These are phyloP conservation scores for Phyllopteryx taeniolatus DNA, from an alignment of 2,113 vertebrate genomes.

Conservation along the genomic window DNA sequence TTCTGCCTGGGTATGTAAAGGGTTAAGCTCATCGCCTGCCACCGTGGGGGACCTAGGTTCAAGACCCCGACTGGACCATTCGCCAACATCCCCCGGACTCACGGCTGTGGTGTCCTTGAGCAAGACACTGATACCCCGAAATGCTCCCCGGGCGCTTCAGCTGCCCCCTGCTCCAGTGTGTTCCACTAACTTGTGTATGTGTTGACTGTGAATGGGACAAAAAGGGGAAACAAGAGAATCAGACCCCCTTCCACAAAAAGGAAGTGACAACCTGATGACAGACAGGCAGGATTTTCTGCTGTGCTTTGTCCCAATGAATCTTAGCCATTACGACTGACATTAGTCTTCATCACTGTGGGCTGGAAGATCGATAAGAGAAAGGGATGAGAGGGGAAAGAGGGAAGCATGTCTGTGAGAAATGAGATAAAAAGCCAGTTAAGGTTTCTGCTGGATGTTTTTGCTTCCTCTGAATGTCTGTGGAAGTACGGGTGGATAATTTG, in stretches of 20 bases:
- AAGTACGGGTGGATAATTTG: slow-evolving; percentile 13
- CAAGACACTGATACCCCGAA: no score
- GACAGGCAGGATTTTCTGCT: slow-evolving; percentile 48
- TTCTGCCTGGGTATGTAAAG: no score
- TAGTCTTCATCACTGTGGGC: slow-evolving; percentile 48
- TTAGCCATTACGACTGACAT: slow-evolving; percentile 56
- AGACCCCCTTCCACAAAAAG: slow-evolving; percentile 43
- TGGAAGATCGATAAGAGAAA: slow-evolving; percentile 26
- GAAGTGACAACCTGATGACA: slow-evolving; percentile 59
- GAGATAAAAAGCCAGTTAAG: slow-evolving; percentile 45
- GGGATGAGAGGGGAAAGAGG: slow-evolving; percentile 21
- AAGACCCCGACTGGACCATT: no score
- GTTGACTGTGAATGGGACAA: slow-evolving; percentile 33
- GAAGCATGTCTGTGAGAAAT: slow-evolving; percentile 32
- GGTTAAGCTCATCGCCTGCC: no score
- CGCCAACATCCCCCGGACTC: no score
- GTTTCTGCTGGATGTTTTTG: slow-evolving; percentile 35
- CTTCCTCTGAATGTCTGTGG: slow-evolving; percentile 26
- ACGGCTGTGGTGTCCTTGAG: no score
- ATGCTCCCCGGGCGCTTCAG: no score
- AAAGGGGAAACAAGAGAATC: slow-evolving; percentile 25
- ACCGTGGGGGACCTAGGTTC: no score
- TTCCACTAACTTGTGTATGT: no score
- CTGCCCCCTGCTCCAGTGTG: no score
- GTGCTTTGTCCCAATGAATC: slow-evolving; percentile 57